Base-by-base conservation (phyloP, 1,140 invertebrate species). In the Anastrepha obliqua region DNA sequence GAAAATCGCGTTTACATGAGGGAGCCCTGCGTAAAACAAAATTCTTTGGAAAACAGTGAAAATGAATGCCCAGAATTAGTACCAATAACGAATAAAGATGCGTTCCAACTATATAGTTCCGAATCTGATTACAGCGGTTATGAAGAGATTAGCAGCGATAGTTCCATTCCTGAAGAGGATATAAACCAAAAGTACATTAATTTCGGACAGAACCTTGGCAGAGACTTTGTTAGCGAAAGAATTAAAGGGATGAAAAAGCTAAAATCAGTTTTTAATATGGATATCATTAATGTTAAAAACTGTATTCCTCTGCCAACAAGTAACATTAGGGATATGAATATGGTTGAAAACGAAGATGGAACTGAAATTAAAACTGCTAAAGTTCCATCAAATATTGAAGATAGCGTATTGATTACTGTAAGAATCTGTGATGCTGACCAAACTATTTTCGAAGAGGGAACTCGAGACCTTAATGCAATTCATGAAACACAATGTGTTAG, bases 11-110 rank as follows among this genome's bases (percentile, higher is more conserved):
- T 42, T 67, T 55, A 70, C 2, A 59, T 47, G 15, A 55, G 44
- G 81, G 65, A 39, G 1, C 65, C 17, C 2, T 11, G 59, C 55
- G 13, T 39, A 17, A 42, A 39, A 67, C 64, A 20, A 0, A 15
- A 58, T 39, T 67, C 4, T n/a, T 44, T 64, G 20, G 1, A 15
- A 64, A 78, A 2, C 64, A 39, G 8, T 39, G 51, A 78, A 74
- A 88, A 81, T 70, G 86, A 86, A 15, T 88, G 88, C 51, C 89
- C 89, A 42, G 13, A 85, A 64, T 60, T 90, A n/a, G 88, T 90
- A 13, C 88, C 89, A 20, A 89, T 89, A 70, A 39, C 64, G 0
- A 74, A 88, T 78, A 60, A 59, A 65, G 85, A 89, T 85, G 85
- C 86, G 1, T 88, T 70, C 85, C 86, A 70, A 17, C 60, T 86